These are phyloP conservation scores for Tapirus terrestris DNA, from an alignment of 2,113 vertebrate genomes.

Conservation along the genomic window DNA sequence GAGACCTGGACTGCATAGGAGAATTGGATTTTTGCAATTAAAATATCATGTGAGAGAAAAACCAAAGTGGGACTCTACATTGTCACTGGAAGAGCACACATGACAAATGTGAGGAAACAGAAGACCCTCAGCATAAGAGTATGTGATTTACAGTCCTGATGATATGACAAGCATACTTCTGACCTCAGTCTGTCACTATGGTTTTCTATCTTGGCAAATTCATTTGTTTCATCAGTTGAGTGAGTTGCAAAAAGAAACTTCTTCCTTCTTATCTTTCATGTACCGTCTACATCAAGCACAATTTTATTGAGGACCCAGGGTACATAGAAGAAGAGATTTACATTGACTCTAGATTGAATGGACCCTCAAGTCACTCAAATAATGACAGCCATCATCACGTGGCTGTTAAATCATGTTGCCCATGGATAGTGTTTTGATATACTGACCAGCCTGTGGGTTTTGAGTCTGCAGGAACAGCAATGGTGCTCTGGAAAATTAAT, in stretches of 20 bases:
- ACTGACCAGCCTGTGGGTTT: neutral
- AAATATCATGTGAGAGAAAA: neutral
- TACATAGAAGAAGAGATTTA: neutral
- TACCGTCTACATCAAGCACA: neutral
- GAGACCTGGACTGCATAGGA: neutral
- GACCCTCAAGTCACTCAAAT: neutral
- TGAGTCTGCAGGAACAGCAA: neutral
- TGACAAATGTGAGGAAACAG: neutral
- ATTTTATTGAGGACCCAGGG: neutral
- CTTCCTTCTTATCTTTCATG: neutral
- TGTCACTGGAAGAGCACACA: neutral
- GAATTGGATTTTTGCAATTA: conserved; percentile 22
- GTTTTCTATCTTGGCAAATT: neutral
- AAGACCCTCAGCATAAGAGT: neutral
- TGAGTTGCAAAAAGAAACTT: neutral
- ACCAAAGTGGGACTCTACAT: neutral
- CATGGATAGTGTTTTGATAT: neutral
- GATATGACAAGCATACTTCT: neutral
- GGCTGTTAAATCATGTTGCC: neutral
- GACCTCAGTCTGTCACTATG: neutral
- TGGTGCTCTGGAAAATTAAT: neutral
- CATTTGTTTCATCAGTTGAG: neutral
- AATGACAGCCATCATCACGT: neutral
- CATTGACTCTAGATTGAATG: neutral
- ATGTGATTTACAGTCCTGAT: neutral